Evolutionary conservation across 2,113 vertebrate species (phyloP).

Genomic region (Argyrosomus japonicus): DNA sequence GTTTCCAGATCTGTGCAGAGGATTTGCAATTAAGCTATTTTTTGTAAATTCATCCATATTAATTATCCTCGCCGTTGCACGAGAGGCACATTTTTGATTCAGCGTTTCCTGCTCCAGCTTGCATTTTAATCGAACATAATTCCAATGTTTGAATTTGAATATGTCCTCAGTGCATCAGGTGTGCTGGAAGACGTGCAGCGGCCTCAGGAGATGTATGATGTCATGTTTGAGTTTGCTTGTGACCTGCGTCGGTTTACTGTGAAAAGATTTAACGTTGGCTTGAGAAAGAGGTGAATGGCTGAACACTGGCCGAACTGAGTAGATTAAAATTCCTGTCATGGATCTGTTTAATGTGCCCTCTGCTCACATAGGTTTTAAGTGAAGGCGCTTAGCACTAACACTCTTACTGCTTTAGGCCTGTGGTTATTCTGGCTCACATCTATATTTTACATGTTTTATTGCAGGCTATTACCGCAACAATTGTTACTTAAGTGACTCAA

Average conservation of each 20-base stretch:
- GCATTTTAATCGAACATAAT: slow-evolving; percentile 3
- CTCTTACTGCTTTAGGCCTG: slow-evolving; percentile 27
- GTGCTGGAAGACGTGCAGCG: not conserved
- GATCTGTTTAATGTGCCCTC: slow-evolving; percentile 74
- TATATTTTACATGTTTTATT: slow-evolving; percentile 36
- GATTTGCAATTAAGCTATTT: not conserved
- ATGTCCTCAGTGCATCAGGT: slow-evolving; percentile 41
- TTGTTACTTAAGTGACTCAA: not conserved
- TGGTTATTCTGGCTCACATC: slow-evolving; percentile 42
- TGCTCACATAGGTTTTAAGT: slow-evolving; percentile 49
- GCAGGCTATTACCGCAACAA: not conserved
- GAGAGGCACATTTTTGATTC: not conserved
- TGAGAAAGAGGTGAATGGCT: slow-evolving; percentile 75
- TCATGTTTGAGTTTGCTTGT: slow-evolving; percentile 82
- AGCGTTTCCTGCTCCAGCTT: not conserved
- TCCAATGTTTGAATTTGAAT: not conserved
- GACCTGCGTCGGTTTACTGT: slow-evolving; percentile 78
- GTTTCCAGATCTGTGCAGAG: slow-evolving; percentile 26
- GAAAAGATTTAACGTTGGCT: slow-evolving; percentile 79
- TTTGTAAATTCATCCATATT: not conserved
- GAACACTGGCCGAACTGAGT: slow-evolving; percentile 66
- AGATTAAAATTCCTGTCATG: slow-evolving; percentile 84
- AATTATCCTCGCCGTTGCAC: not conserved
- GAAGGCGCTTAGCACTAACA: slow-evolving; percentile 55
- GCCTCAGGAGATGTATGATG: slow-evolving; percentile 64